Conservation (phyloP, 37 sponge, comb jelly and placozoan genomes). For the Ianthella basta region DNA sequence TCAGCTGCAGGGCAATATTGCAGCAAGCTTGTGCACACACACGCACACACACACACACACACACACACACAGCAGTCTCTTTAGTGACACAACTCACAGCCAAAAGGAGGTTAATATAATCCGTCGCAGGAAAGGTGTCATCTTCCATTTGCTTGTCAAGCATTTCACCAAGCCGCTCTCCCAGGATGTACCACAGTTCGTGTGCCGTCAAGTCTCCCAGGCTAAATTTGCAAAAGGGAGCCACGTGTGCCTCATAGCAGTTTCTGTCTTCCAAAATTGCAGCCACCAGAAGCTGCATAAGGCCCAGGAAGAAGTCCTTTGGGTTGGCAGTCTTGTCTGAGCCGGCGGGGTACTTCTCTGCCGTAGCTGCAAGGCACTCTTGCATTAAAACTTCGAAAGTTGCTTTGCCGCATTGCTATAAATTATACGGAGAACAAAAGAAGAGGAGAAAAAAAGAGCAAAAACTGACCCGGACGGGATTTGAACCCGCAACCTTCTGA, state of each 20-base stretch:
- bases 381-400: conserved; percentile 80
- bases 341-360: conserved; percentile 49
- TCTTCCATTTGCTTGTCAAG: conserved; percentile 47
- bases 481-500: conserved; percentile 98
- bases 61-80: no score
- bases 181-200: conserved; percentile 62
- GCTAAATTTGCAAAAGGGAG: conserved; percentile 46
- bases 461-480: conserved; percentile 89
- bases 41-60: no score
- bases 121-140: conserved; percentile 53
- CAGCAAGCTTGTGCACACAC: neutral
- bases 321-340: conserved; percentile 40
- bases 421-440: neutral
- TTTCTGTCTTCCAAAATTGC: conserved; percentile 63
- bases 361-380: conserved; percentile 43
- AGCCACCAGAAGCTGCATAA: conserved; percentile 50
- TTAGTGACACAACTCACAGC: conserved; percentile 51
- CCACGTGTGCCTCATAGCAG: conserved; percentile 51
- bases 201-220: conserved; percentile 60
- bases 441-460: conserved; percentile 41
- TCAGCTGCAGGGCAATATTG: neutral
- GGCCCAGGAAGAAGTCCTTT: conserved; percentile 66
- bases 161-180: conserved; percentile 44
- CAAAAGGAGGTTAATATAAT: conserved; percentile 64
- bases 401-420: conserved; percentile 63